Conservation (phyloP, 2,888 invertebrate species). For the Coenonympha arcania region DNA sequence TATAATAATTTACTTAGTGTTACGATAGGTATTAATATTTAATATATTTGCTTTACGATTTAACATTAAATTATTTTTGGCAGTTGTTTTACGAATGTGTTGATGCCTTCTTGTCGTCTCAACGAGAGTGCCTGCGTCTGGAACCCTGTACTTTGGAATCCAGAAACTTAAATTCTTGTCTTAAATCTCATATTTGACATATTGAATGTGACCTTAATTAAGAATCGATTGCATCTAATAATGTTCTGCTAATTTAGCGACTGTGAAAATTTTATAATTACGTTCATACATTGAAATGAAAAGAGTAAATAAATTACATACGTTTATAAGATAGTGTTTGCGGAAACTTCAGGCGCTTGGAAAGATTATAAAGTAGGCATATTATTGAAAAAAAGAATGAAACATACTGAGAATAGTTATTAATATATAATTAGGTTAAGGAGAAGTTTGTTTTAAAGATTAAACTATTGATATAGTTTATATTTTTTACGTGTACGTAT, state of each 20-base stretch:
- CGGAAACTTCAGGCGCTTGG: slow-evolving; percentile 68
- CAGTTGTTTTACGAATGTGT: slow-evolving; percentile 61
- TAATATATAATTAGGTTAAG: slow-evolving; percentile 72
- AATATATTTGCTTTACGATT: slow-evolving; percentile 71
- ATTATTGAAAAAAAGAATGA: slow-evolving; percentile 70
- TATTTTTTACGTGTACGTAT: slow-evolving; percentile 75
- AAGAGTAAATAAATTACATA: slow-evolving; percentile 50
- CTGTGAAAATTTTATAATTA: slow-evolving; percentile 58
- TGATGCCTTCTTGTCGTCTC: slow-evolving; percentile 57
- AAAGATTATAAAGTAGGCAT: slow-evolving; percentile 74
- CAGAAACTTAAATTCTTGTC: slow-evolving; percentile 35
- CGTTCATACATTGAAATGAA: slow-evolving; percentile 49
- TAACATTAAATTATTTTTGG: slow-evolving; percentile 67
- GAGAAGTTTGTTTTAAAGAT: slow-evolving; percentile 74
- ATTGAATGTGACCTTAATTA: slow-evolving; percentile 54
- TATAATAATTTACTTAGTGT: slow-evolving; percentile 67
- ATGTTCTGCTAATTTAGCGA: slow-evolving; percentile 51
- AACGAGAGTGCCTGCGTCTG: slow-evolving; percentile 64
- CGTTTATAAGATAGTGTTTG: slow-evolving; percentile 60
- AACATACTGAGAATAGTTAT: slow-evolving; percentile 73
- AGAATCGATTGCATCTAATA: slow-evolving; percentile 36
- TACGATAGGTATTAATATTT: slow-evolving; percentile 70
- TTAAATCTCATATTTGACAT: slow-evolving; percentile 47
- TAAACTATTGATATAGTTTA: slow-evolving; percentile 76
- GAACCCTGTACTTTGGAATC: too few relatives aligned